Evolutionary conservation across 2,888 invertebrate species (phyloP), one percentile per base, ranked within the genome.

Genomic region (Seira musarum): DNA sequence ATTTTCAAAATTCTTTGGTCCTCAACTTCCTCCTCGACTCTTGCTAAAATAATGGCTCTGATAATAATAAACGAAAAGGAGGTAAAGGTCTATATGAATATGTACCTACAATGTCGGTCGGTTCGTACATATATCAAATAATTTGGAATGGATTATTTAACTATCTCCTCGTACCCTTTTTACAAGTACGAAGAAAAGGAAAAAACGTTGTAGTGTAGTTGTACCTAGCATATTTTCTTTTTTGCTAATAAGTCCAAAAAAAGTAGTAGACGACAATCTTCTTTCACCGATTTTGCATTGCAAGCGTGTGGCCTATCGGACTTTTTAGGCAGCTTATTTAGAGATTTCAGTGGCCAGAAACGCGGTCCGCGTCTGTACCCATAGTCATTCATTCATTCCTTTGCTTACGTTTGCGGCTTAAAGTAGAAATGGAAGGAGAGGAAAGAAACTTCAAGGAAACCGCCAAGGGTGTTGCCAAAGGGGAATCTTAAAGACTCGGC

Each of bases 401-500:
- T n/a, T 66, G 21, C 5, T 66, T 40, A 49, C 49, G 66, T 66
- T 66, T 66, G 49, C 66, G 46, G 49, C 40, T 40, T 24, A 25
- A 63, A 80, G 63, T 35, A 71, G 60, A 35, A 65, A 70, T 35
- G 40, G 49, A 49, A 78, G 57, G 13, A n/a, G 17, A 57, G n/a
- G 5, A 57, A n/a, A 57, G 17, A n/a, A 5, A n/a, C 17, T 57
- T 57, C 17, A 57, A 69, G 67, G 68, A 73, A 80, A 80, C 57
- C 74, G 70, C 70, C 70, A 74, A 60, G 63, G 60, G 80, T 74
- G 80, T 69, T 74, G 80, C 80, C 80, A 75, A 75, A 80, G 80
- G 80, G 80, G 75, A 73, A 79, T 79, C 79, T 79, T 79, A 40
- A 72, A 79, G 67, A 68, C 74, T 74, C 57, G 22, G 2, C 6